Base-by-base conservation (phyloP, 2,113 vertebrate genomes). In the Microtus pennsylvanicus region DNA sequence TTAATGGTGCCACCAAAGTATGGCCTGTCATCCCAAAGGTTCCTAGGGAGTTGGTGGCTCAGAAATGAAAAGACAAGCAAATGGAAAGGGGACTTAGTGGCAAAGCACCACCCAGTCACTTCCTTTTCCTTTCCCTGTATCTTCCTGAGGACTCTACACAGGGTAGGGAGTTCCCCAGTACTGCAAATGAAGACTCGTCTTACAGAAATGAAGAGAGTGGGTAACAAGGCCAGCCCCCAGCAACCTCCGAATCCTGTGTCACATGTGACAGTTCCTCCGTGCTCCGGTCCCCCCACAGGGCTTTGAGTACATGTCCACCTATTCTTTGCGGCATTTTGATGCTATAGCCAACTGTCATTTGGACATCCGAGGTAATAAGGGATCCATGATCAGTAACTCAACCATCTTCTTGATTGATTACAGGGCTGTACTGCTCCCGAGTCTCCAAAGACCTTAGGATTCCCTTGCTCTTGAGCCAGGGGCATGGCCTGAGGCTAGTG, bases 361-460 rank as follows among this genome's bases (percentile, higher is more conserved):
- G 33, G 75, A 82, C 17, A 58, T 55, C 55, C 2, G 0, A 86
- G 38, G 22, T 4, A 7, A 85, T 38, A 42, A 55, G 10, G 17
- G 28, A 5, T 50, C 7, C 77, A n/a, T 33, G 12, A 69, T 11
- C 16, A 69, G 50, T 75, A 78, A 13, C 52, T 19, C 87, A 83
- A 55, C 55, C n/a, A 21, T 17, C 13, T 63, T 45, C 67, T 80
- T 14, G 4, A 9, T 0, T 10, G 72, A 16, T 33, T 72, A 72
- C 38, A 88, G 50, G 80, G 55, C 28, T 24, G 6, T 19, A 38
- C 61, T 17, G 4, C 28, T 87, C 38, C 74, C 7, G 4, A n/a
- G 9, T n/a, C 70, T n/a, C 67, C 77, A 74, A 81, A 96, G 77
- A 67, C 67, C 38, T 95, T 21, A 82, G 38, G 75, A 65, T 82